phyloP scores from a whole-genome alignment of 2,888 invertebrate species.

The Silvanus unidentatus region DNA sequence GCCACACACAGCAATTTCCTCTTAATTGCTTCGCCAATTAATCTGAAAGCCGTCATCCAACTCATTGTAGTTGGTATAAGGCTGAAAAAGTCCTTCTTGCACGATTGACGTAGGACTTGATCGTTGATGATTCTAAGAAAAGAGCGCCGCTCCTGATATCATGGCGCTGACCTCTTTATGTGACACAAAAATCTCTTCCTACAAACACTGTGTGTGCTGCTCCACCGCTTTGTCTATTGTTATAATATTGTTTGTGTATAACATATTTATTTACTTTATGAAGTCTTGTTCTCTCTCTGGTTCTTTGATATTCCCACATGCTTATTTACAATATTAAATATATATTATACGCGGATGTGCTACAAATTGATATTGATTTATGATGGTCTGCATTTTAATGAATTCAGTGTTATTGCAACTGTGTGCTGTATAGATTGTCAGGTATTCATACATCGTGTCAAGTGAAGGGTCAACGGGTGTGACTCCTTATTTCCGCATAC shows the following conservation, averaged over 20 bases:
- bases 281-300: slow-evolving; percentile 19
- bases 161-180: slow-evolving; percentile 35
- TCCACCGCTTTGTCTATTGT: slow-evolving; percentile 30
- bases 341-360: slow-evolving; percentile 30
- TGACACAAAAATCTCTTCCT: slow-evolving; percentile 31
- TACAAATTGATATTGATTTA: slow-evolving; percentile 37
- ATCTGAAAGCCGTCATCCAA: slow-evolving; percentile 8
- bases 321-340: not conserved
- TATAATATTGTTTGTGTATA: slow-evolving; percentile 31
- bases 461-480: slow-evolving; percentile 19
- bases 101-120: slow-evolving; percentile 23
- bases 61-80: not conserved
- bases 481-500: slow-evolving; percentile 18
- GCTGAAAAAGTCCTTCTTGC: slow-evolving; percentile 14
- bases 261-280: slow-evolving; percentile 34
- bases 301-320: slow-evolving; percentile 37
- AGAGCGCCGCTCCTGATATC: slow-evolving; percentile 30
- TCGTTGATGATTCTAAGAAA: slow-evolving; percentile 29
- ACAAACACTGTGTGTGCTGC: no score
- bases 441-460: slow-evolving; percentile 9
- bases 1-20: slow-evolving; percentile 7
- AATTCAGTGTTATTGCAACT: slow-evolving; percentile 19
- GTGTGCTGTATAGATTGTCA: slow-evolving; percentile 14
- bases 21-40: slow-evolving; percentile 13
- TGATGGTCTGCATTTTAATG: slow-evolving; percentile 22